Conservation (phyloP, 2,797 vertebrate species). For the Eupleurogrammus muticus region DNA sequence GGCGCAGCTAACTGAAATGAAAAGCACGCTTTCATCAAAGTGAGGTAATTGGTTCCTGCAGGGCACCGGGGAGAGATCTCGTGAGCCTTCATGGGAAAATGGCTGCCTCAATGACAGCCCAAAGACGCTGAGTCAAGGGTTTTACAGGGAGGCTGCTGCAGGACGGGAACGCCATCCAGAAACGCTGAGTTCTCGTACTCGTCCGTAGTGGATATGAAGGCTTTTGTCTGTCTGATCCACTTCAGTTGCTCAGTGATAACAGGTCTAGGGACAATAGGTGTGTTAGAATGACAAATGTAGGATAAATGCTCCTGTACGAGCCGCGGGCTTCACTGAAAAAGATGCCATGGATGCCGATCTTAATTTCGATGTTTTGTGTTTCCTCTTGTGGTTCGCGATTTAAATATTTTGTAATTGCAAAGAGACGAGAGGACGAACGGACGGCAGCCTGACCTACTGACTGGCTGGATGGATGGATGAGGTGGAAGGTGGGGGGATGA, state of each 20-base stretch:
- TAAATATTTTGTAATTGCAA: not conserved
- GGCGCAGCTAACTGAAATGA: conserved; percentile 42
- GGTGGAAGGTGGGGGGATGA: conserved; percentile 55
- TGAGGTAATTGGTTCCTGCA: conserved; percentile 66
- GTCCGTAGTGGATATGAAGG: not conserved
- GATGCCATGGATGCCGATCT: not conserved
- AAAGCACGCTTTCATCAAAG: conserved; percentile 45
- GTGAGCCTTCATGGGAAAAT: conserved; percentile 73
- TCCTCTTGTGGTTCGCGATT: no score
- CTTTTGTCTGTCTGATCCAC: conserved; percentile 31
- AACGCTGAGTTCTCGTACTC: conserved; percentile 15
- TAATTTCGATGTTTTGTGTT: not conserved
- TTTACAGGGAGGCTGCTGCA: conserved; percentile 50
- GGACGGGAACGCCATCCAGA: conserved; percentile 24
- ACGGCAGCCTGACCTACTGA: conserved; percentile 46
- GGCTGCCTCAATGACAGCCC: conserved; percentile 69
- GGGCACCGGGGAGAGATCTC: conserved; percentile 30
- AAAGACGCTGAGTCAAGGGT: conserved; percentile 73
- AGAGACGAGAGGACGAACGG: conserved; percentile 14
- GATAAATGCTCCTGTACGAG: not conserved
- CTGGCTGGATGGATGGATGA: conserved; percentile 40
- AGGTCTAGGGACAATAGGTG: conserved; percentile 9
- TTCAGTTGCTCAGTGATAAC: conserved; percentile 25
- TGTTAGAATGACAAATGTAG: conserved; percentile 13
- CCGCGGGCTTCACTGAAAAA: conserved; percentile 15